Evolutionary conservation across 1,140 invertebrate species (phyloP).

Genomic region (Venustaconcha ellipsiformis): DNA sequence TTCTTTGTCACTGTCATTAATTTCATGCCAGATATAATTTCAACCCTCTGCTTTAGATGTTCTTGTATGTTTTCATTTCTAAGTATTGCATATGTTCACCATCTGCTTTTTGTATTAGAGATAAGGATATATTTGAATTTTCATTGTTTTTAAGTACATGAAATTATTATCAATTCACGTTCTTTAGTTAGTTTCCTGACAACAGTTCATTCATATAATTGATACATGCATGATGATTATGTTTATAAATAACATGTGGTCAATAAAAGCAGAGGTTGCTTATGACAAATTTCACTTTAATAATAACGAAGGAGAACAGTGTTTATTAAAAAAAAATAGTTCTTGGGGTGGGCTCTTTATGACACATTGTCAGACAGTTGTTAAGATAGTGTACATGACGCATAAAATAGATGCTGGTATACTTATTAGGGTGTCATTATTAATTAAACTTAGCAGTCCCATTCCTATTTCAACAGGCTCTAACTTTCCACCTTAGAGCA

Average conservation of each 20-base stretch:
- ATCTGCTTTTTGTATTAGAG: too few species aligned
- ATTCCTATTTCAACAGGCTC: constrained; percentile 11
- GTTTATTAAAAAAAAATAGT: not conserved
- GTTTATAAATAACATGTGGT: too few species aligned
- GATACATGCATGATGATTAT: too few species aligned
- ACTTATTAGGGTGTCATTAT: not conserved
- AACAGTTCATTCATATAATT: too few species aligned
- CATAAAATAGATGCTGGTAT: not conserved
- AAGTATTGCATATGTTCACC: too few species aligned
- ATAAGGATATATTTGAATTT: too few species aligned
- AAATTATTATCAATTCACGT: not conserved
- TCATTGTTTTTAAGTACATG: not conserved
- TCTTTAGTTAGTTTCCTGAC: too few species aligned
- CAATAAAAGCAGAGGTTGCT: too few species aligned
- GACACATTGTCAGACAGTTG: not conserved
- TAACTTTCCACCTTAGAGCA: constrained; percentile 24
- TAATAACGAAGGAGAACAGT: not conserved
- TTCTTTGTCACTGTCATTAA: not conserved
- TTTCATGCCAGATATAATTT: not conserved
- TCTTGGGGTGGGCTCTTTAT: not conserved
- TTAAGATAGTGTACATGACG: not conserved
- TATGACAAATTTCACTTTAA: too few species aligned
- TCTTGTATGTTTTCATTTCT: too few species aligned
- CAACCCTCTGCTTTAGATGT: too few species aligned
- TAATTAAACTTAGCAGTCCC: not conserved